Percentiles rank a stretch among this genome's conserved stretches.
Conservation (phyloP, 2,888 invertebrate genomes). For the Noctua janthe region DNA sequence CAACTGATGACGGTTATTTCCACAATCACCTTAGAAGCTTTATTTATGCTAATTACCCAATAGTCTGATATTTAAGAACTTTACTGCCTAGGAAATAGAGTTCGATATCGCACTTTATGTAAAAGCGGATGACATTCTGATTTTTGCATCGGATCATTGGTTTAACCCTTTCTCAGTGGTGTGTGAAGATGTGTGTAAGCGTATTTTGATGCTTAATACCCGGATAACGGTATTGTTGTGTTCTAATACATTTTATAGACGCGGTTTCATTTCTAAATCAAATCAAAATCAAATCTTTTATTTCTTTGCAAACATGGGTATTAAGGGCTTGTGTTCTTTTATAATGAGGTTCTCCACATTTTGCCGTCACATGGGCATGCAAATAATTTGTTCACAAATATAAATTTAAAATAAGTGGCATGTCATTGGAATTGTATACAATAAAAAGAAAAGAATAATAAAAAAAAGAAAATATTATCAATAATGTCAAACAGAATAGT, state of each 20-base stretch:
- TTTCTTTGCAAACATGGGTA: too few relatives aligned
- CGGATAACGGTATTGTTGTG: background rate
- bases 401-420: too few relatives aligned
- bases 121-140: constrained; percentile 53
- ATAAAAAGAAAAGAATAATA: too few relatives aligned
- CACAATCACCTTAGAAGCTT: constrained; percentile 24
- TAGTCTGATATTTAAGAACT: background rate
- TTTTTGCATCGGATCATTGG: constrained; percentile 59
- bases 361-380: too few relatives aligned
- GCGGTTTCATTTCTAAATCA: background rate
- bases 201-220: constrained; percentile 21
- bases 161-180: constrained; percentile 56
- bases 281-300: too few relatives aligned
- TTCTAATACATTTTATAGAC: constrained; percentile 10
- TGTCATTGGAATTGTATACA: too few relatives aligned
- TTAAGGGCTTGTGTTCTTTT: too few relatives aligned
- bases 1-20: constrained; percentile 36
- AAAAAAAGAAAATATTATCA: too few relatives aligned
- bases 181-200: constrained; percentile 44
- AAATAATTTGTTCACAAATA: too few relatives aligned
- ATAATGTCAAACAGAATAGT: too few relatives aligned
- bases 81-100: background rate
- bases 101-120: constrained; percentile 15
- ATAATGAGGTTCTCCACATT: too few relatives aligned
- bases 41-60: constrained; percentile 40